These are phyloP conservation scores for Osmerus mordax DNA, from an alignment of 2,113 vertebrate species.

Conservation along the genomic window DNA sequence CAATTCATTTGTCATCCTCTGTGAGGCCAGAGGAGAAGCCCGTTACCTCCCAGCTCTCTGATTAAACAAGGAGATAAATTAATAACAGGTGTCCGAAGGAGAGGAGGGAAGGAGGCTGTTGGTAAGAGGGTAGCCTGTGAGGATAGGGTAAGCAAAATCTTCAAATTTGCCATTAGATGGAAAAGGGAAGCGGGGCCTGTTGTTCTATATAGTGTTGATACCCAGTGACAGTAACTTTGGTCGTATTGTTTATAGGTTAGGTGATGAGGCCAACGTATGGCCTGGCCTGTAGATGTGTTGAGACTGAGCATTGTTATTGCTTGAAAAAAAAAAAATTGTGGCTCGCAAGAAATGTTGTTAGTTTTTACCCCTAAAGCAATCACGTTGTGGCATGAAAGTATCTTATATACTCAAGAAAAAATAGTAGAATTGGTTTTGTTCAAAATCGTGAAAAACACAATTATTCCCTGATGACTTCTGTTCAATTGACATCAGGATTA, in stretches of 20 bases:
- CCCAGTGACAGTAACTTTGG: slow-evolving; percentile 30
- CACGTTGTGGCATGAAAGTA: too few species aligned
- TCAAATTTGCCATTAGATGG: slow-evolving; percentile 50
- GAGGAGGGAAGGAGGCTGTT: slow-evolving; percentile 24
- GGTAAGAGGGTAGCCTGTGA: slow-evolving; percentile 26
- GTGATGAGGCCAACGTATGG: too few species aligned
- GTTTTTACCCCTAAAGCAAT: too few species aligned
- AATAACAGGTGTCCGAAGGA: slow-evolving; percentile 64
- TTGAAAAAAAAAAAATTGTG: too few species aligned
- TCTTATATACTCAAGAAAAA: too few species aligned
- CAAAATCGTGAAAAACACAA: neutral
- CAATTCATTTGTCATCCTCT: slow-evolving; percentile 68
- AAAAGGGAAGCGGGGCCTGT: slow-evolving; percentile 24
- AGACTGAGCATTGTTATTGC: too few species aligned
- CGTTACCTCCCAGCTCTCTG: slow-evolving; percentile 57
- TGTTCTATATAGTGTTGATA: slow-evolving; percentile 57
- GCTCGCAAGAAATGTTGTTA: too few species aligned
- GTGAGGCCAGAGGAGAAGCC: slow-evolving; percentile 39
- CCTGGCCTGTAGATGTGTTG: too few species aligned
- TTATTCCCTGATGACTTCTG: neutral
- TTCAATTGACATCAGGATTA: neutral
- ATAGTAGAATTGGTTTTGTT: too few species aligned
- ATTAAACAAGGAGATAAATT: slow-evolving; percentile 68
- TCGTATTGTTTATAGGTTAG: slow-evolving; percentile 14
- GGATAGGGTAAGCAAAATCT: slow-evolving; percentile 37